Conservation (phyloP, 2,888 invertebrate genomes). For the Epicampocera succincta region DNA sequence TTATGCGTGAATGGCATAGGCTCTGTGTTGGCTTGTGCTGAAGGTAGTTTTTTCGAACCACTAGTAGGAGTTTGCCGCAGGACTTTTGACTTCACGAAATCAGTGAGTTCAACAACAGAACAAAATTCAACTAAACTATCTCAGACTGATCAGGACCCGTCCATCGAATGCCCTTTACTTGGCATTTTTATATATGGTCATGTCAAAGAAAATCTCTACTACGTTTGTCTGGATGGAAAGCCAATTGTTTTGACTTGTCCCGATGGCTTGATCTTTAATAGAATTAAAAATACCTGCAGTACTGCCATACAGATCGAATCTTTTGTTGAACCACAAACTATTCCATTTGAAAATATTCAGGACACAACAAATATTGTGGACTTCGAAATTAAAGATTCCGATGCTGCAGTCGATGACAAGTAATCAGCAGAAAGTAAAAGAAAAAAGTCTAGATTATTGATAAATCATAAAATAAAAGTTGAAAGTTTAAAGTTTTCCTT, state of each 20-base stretch:
- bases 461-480: too few relatives aligned
- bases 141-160: neutral
- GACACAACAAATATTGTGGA: neutral
- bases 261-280: slow-evolving; percentile 2
- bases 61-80: neutral
- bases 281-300: neutral
- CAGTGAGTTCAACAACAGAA: neutral
- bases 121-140: neutral
- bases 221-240: slow-evolving; percentile 13
- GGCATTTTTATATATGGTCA: slow-evolving; percentile 22
- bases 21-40: slow-evolving; percentile 11
- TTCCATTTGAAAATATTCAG: neutral
- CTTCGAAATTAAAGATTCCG: neutral
- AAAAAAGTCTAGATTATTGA: too few relatives aligned
- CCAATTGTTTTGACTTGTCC: slow-evolving; percentile 17
- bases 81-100: neutral
- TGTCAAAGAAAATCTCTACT: neutral
- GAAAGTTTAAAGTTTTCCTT: too few relatives aligned
- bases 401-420: neutral
- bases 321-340: too few relatives aligned
- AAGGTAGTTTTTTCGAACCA: slow-evolving; percentile 5
- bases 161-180: neutral
- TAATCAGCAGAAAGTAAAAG: neutral
- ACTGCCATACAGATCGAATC: neutral
- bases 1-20: slow-evolving; percentile 40